phyloP scores from a whole-genome alignment of 2,888 invertebrate species.

The Lissocephala sabroskyi region DNA sequence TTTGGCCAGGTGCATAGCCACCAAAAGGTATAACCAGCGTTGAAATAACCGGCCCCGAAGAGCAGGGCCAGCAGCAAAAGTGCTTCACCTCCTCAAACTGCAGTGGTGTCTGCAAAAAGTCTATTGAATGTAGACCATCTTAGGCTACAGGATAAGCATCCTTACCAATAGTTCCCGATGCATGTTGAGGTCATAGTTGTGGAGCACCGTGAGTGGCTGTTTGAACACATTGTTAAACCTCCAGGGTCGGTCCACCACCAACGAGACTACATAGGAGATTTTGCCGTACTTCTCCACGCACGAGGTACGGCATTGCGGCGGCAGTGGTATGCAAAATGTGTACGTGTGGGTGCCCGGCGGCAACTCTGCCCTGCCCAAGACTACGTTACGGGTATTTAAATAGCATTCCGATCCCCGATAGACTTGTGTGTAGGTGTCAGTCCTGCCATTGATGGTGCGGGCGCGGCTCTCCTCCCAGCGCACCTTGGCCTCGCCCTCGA shows the following conservation, averaged over 20 bases:
- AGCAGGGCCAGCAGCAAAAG: slow-evolving; percentile 43
- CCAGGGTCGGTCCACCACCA: slow-evolving; percentile 86
- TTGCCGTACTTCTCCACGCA: slow-evolving; percentile 81
- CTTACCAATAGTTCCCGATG: slow-evolving; percentile 79
- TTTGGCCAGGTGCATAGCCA: slow-evolving; percentile 48
- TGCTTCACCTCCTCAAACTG: slow-evolving; percentile 25
- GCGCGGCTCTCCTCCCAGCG: slow-evolving; percentile 30
- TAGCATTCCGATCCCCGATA: slow-evolving; percentile 13
- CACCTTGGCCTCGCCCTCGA: slow-evolving; percentile 41
- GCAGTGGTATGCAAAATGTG: slow-evolving; percentile 38
- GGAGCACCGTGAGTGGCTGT: slow-evolving; percentile 79
- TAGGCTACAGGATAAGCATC: no score
- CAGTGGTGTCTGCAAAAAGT: slow-evolving; percentile 34
- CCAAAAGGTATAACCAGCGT: slow-evolving; percentile 38
- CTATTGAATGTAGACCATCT: no score
- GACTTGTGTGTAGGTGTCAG: slow-evolving; percentile 5
- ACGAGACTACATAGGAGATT: slow-evolving; percentile 82
- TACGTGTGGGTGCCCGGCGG: slow-evolving; percentile 40
- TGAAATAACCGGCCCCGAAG: slow-evolving; percentile 31
- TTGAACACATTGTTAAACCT: slow-evolving; percentile 74
- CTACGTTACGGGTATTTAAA: slow-evolving; percentile 11
- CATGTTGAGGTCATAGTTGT: slow-evolving; percentile 84
- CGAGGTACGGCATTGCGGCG: slow-evolving; percentile 39
- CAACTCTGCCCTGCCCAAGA: slow-evolving; percentile 9
- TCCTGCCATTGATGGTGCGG: slow-evolving; percentile 9